phyloP scores from a whole-genome alignment of 1,140 invertebrate genomes.

The Drosophila kohkoa region DNA sequence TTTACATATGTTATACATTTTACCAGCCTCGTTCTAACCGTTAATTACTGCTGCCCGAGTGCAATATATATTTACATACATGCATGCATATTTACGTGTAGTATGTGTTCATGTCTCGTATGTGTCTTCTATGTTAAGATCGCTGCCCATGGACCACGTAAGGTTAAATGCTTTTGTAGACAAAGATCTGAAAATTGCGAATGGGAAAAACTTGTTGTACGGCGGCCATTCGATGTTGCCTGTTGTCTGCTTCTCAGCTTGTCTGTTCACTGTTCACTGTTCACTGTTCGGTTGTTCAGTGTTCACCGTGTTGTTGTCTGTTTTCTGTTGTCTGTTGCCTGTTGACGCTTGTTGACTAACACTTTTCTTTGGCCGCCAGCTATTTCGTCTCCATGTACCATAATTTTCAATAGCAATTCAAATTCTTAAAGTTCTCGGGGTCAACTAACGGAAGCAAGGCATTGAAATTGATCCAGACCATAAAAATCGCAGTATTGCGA shows the following conservation, averaged over 20 bases:
- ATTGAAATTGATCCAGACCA: constrained; percentile 73
- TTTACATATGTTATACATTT: constrained; percentile 9
- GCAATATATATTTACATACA: constrained; percentile 9
- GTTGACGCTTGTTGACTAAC: constrained; percentile 64
- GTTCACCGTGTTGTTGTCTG: too few species aligned
- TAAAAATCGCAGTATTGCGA: constrained; percentile 52
- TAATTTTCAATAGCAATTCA: constrained; percentile 76
- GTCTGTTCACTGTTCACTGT: too few species aligned
- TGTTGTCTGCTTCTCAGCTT: neutral
- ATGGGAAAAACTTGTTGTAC: constrained; percentile 39
- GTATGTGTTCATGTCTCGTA: neutral
- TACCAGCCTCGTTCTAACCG: constrained; percentile 4
- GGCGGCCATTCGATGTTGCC: constrained; percentile 6
- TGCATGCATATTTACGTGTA: constrained; percentile 40
- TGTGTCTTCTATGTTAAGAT: constrained; percentile 9
- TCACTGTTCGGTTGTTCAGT: too few species aligned
- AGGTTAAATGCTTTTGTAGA: constrained; percentile 49
- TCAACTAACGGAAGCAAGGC: constrained; percentile 69
- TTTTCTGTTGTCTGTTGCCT: constrained; percentile 23
- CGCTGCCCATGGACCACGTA: constrained; percentile 35
- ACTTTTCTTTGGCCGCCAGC: constrained; percentile 67
- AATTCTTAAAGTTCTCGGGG: constrained; percentile 70
- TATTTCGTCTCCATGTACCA: constrained; percentile 62
- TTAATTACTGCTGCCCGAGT: constrained; percentile 14
- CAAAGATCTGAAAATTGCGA: constrained; percentile 64